Base-by-base conservation (phyloP, 2,113 vertebrate genomes). In the Aythya baeri region DNA sequence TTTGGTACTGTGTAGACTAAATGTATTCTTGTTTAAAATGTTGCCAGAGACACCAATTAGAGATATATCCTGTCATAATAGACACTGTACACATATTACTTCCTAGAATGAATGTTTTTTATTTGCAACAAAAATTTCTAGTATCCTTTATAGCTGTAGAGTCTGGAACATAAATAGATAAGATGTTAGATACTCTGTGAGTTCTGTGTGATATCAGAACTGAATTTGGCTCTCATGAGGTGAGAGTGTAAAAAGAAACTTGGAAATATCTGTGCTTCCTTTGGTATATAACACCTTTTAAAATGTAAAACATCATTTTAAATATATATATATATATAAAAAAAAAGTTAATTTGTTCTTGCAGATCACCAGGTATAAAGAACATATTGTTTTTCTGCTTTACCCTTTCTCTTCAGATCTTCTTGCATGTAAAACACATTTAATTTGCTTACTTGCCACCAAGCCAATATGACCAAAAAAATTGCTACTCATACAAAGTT, bases 21-120 rank as follows among this genome's bases (percentile, higher is more conserved):
- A 81, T 72, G 41, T 62, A 25, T 77, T 94, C 75, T 14, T 92
- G 22, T 79, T 93, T 84, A 82, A 94, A 72, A 91, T 87, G 66
- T 84, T 94, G 66, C 86, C 88, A 82, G 62, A 91, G 83, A 82
- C 80, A 83, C 68, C 63, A 83, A 81, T 94, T 90, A 93, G 59
- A 84, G 84, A 75, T 50, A 73, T 27, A 84, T 38, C 34, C 83
- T 92, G 46, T 72, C 65, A 81, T 86, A 77, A 61, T 55, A 72
- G 52, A 13, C 61, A 61, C 52, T 84, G 43, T 54, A 16, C 36
- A 79, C 88, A 54, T 67, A 84, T 84, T 85, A 11, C 49, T 82
- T 84, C 70, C 62, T 70, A 65, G 62, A 85, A 93, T 54, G 91
- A 93, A 78, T 27, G 16, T 0, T 5, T 80, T 77, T 94, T 93